Conservation (phyloP, 2,888 invertebrate genomes). For the Dolichopus griseipennis region DNA sequence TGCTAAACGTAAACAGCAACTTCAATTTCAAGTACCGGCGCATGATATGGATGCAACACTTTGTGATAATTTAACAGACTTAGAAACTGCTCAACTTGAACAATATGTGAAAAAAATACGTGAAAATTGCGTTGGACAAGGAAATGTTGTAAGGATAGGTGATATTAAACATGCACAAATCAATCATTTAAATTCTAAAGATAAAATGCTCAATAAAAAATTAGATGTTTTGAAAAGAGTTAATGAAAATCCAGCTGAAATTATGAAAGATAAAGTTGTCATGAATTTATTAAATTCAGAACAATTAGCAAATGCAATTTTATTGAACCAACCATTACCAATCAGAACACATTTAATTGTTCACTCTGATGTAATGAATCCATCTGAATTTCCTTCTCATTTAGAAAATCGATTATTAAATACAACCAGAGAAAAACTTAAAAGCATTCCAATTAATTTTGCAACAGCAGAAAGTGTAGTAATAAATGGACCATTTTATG, state of each 20-base stretch:
- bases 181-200: constrained; percentile 34
- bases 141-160: constrained; percentile 57
- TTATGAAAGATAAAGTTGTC: constrained; percentile 28
- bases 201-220: not conserved
- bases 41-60: constrained; percentile 62
- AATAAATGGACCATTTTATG: constrained; percentile 52
- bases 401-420: constrained; percentile 1
- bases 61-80: constrained; percentile 43
- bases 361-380: not conserved
- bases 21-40: constrained; percentile 75
- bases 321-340: constrained; percentile 29
- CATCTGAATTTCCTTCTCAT: not conserved
- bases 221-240: constrained; percentile 25
- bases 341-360: constrained; percentile 24
- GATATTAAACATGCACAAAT: constrained; percentile 34
- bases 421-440: constrained; percentile 42
- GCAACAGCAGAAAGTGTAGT: constrained; percentile 51
- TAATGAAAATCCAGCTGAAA: constrained; percentile 25
- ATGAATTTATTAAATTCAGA: constrained; percentile 30
- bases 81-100: constrained; percentile 48
- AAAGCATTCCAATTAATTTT: constrained; percentile 49
- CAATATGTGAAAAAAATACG: constrained; percentile 54
- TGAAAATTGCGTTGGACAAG: constrained; percentile 65
- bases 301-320: constrained; percentile 30
- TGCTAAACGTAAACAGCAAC: constrained; percentile 63